These are phyloP conservation scores for Amblyopsis rosae DNA, from an alignment of 2,113 vertebrate genomes.

Conservation along the genomic window DNA sequence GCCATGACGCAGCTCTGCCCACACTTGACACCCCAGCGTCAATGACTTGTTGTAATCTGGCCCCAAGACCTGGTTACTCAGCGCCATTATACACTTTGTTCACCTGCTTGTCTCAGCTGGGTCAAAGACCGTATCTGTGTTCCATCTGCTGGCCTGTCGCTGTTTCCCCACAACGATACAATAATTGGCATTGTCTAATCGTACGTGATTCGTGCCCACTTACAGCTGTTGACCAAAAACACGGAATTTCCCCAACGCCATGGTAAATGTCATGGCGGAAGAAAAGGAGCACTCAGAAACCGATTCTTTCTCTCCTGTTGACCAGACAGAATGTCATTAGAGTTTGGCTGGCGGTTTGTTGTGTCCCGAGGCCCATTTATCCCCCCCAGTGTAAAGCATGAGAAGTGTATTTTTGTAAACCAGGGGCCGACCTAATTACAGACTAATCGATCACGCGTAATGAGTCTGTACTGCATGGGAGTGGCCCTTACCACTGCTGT, in stretches of 20 bases:
- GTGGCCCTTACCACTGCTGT: conserved; percentile 53
- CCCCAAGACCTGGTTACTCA: conserved; percentile 14
- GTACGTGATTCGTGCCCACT: conserved; percentile 45
- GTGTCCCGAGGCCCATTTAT: conserved; percentile 19
- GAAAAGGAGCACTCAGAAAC: conserved; percentile 25
- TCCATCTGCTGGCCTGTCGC: conserved; percentile 30
- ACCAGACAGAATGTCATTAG: conserved; percentile 4
- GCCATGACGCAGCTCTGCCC: conserved; percentile 58
- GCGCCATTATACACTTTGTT: background rate
- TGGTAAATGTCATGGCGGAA: conserved; percentile 49
- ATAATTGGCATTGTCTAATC: conserved; percentile 44
- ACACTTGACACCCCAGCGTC: conserved; percentile 48
- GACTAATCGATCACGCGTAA: conserved; percentile 69
- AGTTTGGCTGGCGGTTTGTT: conserved; percentile 24
- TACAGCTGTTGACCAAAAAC: conserved; percentile 54
- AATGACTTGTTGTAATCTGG: conserved; percentile 5
- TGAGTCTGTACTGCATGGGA: conserved; percentile 56
- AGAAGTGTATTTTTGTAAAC: conserved; percentile 65
- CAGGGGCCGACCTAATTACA: conserved; percentile 65
- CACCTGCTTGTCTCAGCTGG: conserved; percentile 3
- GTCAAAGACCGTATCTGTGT: conserved; percentile 13
- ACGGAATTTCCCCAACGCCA: conserved; percentile 60
- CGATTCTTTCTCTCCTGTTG: conserved; percentile 20
- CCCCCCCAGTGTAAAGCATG: conserved; percentile 28
- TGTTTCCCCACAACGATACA: conserved; percentile 38